phyloP scores from a whole-genome alignment of 2,797 vertebrate genomes.

The Eupleurogrammus muticus region DNA sequence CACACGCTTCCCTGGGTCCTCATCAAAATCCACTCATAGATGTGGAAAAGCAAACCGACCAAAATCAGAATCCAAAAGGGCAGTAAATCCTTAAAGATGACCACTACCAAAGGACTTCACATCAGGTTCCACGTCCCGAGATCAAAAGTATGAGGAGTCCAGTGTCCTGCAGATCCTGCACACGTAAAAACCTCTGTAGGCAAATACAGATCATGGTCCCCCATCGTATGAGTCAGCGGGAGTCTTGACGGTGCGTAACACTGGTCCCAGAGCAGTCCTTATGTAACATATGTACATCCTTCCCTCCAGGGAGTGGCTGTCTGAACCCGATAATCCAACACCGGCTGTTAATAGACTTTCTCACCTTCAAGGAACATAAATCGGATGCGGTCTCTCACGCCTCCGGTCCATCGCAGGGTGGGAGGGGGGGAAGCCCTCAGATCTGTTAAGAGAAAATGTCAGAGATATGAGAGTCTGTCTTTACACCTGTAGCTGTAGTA shows the following conservation, averaged over 20 bases:
- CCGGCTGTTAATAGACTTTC: constrained; percentile 43
- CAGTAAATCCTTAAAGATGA: background rate
- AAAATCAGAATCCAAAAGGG: constrained; percentile 3
- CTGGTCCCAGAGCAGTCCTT: constrained; percentile 44
- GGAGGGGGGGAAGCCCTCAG: constrained; percentile 18
- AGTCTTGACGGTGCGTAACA: constrained; percentile 29
- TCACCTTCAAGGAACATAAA: constrained; percentile 55
- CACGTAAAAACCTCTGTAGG: constrained; percentile 4
- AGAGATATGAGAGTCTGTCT: constrained; percentile 21
- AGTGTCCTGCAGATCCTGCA: background rate
- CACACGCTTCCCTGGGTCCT: constrained; percentile 11
- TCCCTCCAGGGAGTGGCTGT: constrained; percentile 44
- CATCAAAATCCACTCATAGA: constrained; percentile 32
- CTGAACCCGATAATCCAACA: constrained; percentile 46
- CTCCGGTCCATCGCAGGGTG: constrained; percentile 29
- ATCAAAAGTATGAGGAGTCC: background rate
- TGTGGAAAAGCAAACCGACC: background rate
- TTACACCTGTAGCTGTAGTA: constrained; percentile 21
- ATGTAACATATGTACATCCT: constrained; percentile 29
- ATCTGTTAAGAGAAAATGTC: constrained; percentile 54
- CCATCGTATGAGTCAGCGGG: constrained; percentile 46
- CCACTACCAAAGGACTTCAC: background rate
- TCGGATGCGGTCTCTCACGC: constrained; percentile 18
- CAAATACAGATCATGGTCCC: background rate
- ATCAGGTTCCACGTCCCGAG: constrained; percentile 10